Base-by-base conservation (phyloP, 2,888 invertebrate species). In the Eupithecia tripunctaria region DNA sequence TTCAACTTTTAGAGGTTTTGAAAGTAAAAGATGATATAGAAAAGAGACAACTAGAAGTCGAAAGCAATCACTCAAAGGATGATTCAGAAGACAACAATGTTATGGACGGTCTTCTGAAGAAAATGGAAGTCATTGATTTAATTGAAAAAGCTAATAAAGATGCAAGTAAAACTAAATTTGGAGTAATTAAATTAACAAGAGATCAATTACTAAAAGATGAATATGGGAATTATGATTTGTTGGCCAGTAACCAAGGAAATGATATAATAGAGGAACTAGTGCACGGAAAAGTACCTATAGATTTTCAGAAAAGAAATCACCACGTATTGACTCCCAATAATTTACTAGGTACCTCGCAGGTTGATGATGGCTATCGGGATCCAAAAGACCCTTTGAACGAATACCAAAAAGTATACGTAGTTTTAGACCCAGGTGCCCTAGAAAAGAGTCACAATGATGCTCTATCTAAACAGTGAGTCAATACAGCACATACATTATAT, bases 401-500 rank as follows among this genome's bases (percentile, higher is more conserved):
- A 32, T 88, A 88, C 81, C 88, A 89, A 2, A 89, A 88, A 81
- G 79, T 91, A 63, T 89, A 86, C 64, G 78, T 92, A 21, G 79
- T 92, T 69, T 76, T 91, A 47, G 86, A 89, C 74, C 86, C 89
- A 29, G 76, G 82, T 60, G 86, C 83, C 18, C 60, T 88, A 10
- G 73, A 81, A 77, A 83, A 81, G 12, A 85, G 80, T 74, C 71
- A 78, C 76, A 80, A 82, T 71, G 80, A 82, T 21, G 76, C 81
- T 25, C 71, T 91, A 7, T 82, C 79, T 72, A 82, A 83, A 64
- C 74, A 91, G 92, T 92, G 80, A 91, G 92, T 91, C 15, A 47
- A 47, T 47, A n/a, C 7, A 8, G 0, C n/a, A n/a, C 6, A 18
- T n/a, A 8, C n/a, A 41, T n/a, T n/a, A n/a, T n/a, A n/a, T n/a